Percentiles rank a stretch among this genome's conserved stretches.
These are phyloP conservation scores for Tholera decimalis DNA, from an alignment of 2,888 invertebrate genomes.

Conservation along the genomic window DNA sequence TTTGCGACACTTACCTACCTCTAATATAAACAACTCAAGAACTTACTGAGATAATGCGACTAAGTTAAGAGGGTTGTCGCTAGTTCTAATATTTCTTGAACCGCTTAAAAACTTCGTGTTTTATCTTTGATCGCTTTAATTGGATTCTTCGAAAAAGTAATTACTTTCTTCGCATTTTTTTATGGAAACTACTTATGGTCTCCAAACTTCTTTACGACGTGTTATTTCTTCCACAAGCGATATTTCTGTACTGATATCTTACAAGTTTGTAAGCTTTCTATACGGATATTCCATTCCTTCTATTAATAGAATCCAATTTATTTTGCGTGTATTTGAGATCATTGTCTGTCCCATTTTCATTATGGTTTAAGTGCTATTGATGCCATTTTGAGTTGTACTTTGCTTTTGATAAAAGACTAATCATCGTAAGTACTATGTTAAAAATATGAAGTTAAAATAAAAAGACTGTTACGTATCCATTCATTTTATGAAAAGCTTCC, in stretches of 20 bases:
- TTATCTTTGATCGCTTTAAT: conserved; percentile 54
- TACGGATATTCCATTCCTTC: conserved; percentile 12
- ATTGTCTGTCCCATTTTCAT: conserved; percentile 12
- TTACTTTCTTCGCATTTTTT: too few species aligned
- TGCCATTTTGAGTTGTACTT: conserved; percentile 5
- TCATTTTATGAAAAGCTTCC: too few species aligned
- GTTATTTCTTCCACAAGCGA: conserved; percentile 21
- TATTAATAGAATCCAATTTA: conserved; percentile 37
- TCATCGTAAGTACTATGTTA: not conserved
- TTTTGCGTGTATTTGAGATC: conserved; percentile 7
- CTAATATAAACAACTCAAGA: conserved; percentile 23
- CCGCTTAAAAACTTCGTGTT: conserved; percentile 46
- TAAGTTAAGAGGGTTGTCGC: conserved; percentile 23
- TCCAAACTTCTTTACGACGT: conserved; percentile 12
- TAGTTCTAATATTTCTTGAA: conserved; percentile 43
- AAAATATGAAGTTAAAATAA: too few species aligned
- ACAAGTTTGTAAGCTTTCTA: conserved; percentile 19
- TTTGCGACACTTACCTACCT: conserved; percentile 27
- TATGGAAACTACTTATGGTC: not conserved
- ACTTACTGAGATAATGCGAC: conserved; percentile 25
- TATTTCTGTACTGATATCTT: conserved; percentile 22
- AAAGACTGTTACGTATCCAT: too few species aligned
- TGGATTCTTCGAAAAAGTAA: conserved; percentile 38
- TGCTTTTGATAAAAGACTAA: conserved; percentile 3
- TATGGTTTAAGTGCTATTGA: not conserved